Evolutionary conservation across 1,140 invertebrate species (phyloP), one percentile per base, ranked within the genome.

Genomic region (Drosophila nasuta): DNA sequence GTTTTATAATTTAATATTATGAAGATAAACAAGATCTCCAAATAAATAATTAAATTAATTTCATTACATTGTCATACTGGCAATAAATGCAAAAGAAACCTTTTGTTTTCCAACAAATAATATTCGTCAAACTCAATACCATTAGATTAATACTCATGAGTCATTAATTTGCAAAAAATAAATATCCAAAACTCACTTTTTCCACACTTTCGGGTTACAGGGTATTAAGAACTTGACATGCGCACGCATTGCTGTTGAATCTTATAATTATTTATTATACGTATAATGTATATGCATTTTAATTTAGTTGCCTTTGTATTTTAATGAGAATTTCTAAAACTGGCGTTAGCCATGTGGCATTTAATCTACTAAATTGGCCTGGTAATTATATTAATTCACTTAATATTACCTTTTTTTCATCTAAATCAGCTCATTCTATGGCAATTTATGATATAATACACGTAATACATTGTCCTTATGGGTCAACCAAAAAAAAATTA

Each of bases 241-340:
- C 56, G 17, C 59, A 69, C 79, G 65, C 75, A 56, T 62, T 72
- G 45, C 46, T 52, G 13, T 48, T 57, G 35, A 38, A 48, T 77
- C 67, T 77, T 74, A 66, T 74, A 81, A 86, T 85, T 75, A 83
- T 75, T 82, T 82, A 79, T 82, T 75, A 76, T 66, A 69, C 33
- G 38, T 67, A 33, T 33, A 30, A 8, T 54, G 28, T 54, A 25
- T 57, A 57, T 62, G 54, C 54, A 79, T 79, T 79, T 87, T 67
- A 79, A 77, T 75, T 64, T 54, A 56, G 58, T 56, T 75, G 20
- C 30, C 13, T 65, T 65, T 56, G 43, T 33, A 20, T 64, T 52
- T 67, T 67, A 74, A 82, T 79, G 77, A 73, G 57, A 46, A 41
- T 57, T 54, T 65, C 33, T 10, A 57, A 66, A 80, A 73, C 45